Evolutionary conservation across 2,888 invertebrate species (phyloP).

Genomic region (Oscheius myriophilus): DNA sequence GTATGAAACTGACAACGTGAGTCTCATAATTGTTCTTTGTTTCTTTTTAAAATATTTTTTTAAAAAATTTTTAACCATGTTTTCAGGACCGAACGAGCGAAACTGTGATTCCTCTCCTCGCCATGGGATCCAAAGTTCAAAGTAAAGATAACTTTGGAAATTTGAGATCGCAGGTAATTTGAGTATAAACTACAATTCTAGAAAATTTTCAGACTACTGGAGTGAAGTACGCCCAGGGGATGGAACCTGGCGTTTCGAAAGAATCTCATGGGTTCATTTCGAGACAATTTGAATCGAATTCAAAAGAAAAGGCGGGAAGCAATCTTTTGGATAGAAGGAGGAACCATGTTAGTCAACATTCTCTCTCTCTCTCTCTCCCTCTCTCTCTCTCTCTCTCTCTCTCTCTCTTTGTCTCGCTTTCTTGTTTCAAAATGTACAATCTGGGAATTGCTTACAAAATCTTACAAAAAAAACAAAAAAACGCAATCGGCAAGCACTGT

Average conservation of each 20-base stretch:
- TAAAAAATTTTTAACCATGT: not conserved
- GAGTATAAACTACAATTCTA: not conserved
- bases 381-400: too few relatives aligned
- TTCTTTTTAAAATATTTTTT: too few relatives aligned
- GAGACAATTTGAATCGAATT: constrained; percentile 60
- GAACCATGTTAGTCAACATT: constrained; percentile 22
- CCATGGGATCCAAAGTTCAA: constrained; percentile 42
- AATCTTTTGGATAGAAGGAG: constrained; percentile 58
- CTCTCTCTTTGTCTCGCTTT: too few relatives aligned
- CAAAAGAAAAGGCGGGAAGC: constrained; percentile 59
- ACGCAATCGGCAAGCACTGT: too few relatives aligned
- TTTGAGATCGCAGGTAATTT: constrained; percentile 49
- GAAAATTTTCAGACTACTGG: constrained; percentile 51
- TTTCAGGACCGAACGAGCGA: constrained; percentile 43
- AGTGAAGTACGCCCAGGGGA: constrained; percentile 53
- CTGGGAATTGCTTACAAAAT: too few relatives aligned
- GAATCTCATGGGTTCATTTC: constrained; percentile 63
- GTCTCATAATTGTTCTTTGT: too few relatives aligned
- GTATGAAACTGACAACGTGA: constrained; percentile 51
- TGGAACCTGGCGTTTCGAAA: constrained; percentile 52
- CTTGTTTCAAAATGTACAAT: too few relatives aligned
- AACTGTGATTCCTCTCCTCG: constrained; percentile 50
- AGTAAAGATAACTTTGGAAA: constrained; percentile 50
- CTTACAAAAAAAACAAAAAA: too few relatives aligned
- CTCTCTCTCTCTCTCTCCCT: too few relatives aligned